These are phyloP conservation scores for Gambusia yucatana DNA, from an alignment of 2,797 vertebrate genomes.

Conservation along the genomic window DNA sequence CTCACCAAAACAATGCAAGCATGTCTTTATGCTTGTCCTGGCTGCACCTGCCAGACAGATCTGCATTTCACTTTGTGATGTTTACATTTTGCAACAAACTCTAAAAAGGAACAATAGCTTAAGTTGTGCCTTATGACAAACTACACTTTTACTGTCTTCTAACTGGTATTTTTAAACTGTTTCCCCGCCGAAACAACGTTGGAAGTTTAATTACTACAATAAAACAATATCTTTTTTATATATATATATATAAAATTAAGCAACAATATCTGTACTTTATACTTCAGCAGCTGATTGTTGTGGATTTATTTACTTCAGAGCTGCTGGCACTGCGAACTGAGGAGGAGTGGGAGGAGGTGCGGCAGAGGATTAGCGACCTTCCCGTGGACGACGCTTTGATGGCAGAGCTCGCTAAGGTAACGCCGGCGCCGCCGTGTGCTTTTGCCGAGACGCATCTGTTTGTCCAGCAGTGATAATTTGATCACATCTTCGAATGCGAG, in stretches of 20 bases:
- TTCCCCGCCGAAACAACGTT: rapidly evolving
- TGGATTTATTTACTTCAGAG: conserved; percentile 76
- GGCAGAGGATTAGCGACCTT: conserved; percentile 84
- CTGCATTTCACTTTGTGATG: background rate
- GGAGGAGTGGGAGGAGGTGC: conserved; percentile 90
- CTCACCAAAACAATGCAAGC: background rate
- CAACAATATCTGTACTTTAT: background rate
- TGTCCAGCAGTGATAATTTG: background rate
- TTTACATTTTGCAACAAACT: background rate
- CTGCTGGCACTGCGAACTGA: conserved; percentile 86
- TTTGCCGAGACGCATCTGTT: background rate
- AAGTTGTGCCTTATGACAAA: background rate
- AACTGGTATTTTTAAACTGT: background rate
- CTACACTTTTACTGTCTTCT: background rate
- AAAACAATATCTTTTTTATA: background rate
- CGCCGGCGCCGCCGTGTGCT: background rate
- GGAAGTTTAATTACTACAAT: background rate
- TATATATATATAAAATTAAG: background rate
- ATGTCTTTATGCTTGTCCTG: background rate
- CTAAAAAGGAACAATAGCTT: background rate
- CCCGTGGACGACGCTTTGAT: conserved; percentile 87
- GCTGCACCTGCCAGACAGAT: background rate
- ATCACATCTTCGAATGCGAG: background rate
- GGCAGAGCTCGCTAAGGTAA: conserved; percentile 91
- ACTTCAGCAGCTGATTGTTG: conserved; percentile 26